Evolutionary conservation across 2,888 invertebrate genomes (phyloP), one percentile per base, ranked within the genome.

Genomic region (Geotrupes spiniger): DNA sequence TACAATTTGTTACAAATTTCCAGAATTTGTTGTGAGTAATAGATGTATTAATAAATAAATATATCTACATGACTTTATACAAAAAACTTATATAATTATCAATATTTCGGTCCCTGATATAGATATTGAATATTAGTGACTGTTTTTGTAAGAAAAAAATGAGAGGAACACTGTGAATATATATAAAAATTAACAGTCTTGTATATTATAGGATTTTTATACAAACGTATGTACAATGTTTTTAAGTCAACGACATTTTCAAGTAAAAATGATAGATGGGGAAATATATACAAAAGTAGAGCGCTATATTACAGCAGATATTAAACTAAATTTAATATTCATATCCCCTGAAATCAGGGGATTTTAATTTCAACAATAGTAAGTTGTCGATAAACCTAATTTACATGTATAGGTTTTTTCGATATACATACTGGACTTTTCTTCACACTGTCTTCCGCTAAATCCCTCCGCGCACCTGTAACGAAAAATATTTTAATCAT

Each of bases 381-480:
- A 85, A 74, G 83, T 84, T 75, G 81, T 83, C 70, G 82, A 84
- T 71, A 85, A 80, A 76, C 87, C 86, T 78, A 85, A 79, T 79
- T 83, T 85, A 84, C 87, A 87, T 76, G 82, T 81, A 78, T 82
- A 84, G 14, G 33, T 33, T 33, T n/a, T 12, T 33, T 33, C 33
- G 33, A 80, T 82, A 84, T 85, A 86, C 86, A 83, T 86, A 87
- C 86, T 86, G 80, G 72, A 76, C 82, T 89, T 89, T 74, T 81
- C 82, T 76, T 87, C 87, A 77, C 89, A 89, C 68, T 86, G 82
- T 71, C 81, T 81, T 67, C 89, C 89, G 71, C 82, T 83, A 81
- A 83, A 89, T 69, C 87, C 87, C 72, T 87, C 85, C 63, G 84
- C 83, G 76, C 89, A 89, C 77, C 89, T 89, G 79, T 9, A 80